A percentile compares a stretch with the other conserved stretches of the same genome.
Evolutionary conservation across 1,140 invertebrate species (phyloP).

Genomic region (Cotesia typhae): DNA sequence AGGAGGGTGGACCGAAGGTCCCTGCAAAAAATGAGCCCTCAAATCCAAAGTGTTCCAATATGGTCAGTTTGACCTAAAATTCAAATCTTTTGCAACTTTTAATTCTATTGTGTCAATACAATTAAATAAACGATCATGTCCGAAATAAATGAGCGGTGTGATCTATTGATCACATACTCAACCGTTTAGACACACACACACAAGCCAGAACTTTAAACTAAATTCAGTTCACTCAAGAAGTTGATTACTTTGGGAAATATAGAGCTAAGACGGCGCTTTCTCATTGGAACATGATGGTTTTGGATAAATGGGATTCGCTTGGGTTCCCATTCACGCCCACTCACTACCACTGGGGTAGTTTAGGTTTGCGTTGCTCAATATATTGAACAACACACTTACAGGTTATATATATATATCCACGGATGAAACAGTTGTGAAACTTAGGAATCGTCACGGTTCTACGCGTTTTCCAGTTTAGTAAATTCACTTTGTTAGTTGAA

Average conservation of each 20-base stretch:
- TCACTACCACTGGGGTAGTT: no score
- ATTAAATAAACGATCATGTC: no score
- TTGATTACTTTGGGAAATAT: slow-evolving; percentile 11
- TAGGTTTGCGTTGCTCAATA: not conserved
- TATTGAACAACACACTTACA: not conserved
- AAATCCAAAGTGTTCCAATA: no score
- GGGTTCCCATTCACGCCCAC: not conserved
- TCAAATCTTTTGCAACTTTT: no score
- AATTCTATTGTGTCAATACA: no score
- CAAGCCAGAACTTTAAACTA: not conserved
- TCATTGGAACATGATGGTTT: slow-evolving; percentile 6
- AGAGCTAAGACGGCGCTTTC: slow-evolving; percentile 10
- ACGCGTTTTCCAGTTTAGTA: slow-evolving; percentile 9
- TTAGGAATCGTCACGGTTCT: slow-evolving; percentile 10
- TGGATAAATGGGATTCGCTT: slow-evolving; percentile 15
- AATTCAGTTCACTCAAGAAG: not conserved
- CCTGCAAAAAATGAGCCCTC: no score
- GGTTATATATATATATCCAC: not conserved
- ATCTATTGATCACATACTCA: slow-evolving; percentile 8
- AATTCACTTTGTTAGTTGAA: slow-evolving; percentile 4
- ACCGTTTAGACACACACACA: slow-evolving; percentile 40
- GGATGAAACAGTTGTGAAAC: not conserved
- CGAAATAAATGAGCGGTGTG: not conserved
- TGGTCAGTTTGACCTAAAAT: no score
- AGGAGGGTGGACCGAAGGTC: no score